A percentile compares a stretch with the other conserved stretches of the same genome.
These are phyloP conservation scores for Dasyprocta punctata DNA, from an alignment of 2,113 vertebrate species.

Conservation along the genomic window DNA sequence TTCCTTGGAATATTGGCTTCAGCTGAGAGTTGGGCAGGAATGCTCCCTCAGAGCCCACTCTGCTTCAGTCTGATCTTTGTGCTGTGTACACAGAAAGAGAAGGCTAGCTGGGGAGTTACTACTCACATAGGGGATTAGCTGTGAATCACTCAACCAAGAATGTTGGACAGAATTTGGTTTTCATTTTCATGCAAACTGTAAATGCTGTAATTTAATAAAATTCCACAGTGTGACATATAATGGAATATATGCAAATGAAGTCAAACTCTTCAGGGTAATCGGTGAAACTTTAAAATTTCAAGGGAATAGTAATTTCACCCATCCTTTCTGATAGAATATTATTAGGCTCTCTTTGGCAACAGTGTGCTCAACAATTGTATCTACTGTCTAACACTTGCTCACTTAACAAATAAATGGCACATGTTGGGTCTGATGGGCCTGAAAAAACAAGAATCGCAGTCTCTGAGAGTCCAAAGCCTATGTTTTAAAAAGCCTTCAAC, in stretches of 20 bases:
- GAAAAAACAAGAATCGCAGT: not conserved
- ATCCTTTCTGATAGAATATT: not conserved
- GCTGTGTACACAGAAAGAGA: not conserved
- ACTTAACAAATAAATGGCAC: not conserved
- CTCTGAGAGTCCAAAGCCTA: not conserved
- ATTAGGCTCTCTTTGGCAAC: not conserved
- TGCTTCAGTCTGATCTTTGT: not conserved
- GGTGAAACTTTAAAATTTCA: not conserved
- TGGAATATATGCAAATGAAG: slow-evolving; percentile 15
- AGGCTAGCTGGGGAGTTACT: not conserved
- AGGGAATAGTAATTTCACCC: not conserved
- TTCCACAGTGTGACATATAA: not conserved
- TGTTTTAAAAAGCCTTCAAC: not conserved
- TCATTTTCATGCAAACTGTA: slow-evolving; percentile 47
- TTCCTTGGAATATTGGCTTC: not conserved
- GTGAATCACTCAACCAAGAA: not conserved
- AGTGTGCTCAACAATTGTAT: not conserved
- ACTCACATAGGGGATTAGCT: not conserved
- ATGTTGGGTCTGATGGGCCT: not conserved
- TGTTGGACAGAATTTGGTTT: not conserved
- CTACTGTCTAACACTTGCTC: not conserved
- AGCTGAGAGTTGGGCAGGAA: not conserved
- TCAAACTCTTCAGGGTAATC: not conserved
- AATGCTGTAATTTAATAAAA: slow-evolving; percentile 16
- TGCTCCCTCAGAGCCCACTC: not conserved